Base-by-base conservation (phyloP, 2,797 vertebrate genomes). In the Chaetophractus vellerosus region DNA sequence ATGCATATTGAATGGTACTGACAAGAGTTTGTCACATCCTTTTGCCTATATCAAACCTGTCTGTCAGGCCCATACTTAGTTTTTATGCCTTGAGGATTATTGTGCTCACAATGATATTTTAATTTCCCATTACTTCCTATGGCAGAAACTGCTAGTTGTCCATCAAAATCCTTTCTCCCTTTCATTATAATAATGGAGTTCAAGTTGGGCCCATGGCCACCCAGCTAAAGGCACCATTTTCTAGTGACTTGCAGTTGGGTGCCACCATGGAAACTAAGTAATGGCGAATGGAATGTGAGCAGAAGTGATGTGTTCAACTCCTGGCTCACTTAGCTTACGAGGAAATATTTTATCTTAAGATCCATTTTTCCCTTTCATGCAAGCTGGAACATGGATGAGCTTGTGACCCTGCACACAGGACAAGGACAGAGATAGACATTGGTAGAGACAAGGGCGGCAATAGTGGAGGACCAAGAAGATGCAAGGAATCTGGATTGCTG, bases 1-100 rank as follows among this genome's bases (percentile, higher is more conserved):
- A 81, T 36, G 26, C 41, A 81, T 68, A 91, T 59, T 90, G 26
- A 91, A 36, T 55, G 93, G 16, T 52, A 36, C 48, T 84, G 69
- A 66, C 64, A 84, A 93, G 79, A 10, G 5, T 87, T 48, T 87
- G 38, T 50, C 71, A 41, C n/a, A 57, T 88, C 33, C 64, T 82
- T 82, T 41, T 88, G 38, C 24, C 69, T 76, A 41, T 18, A 36
- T 71, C 63, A 89, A 94, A 90, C 45, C 41, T 79, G 21, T 63
- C 7, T 5, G 18, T 84, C 52, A 64, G 21, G 14, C 33, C 36
- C 84, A 10, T 45, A 64, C 19, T 15, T 4, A 66, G 21, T 80
- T 71, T 80, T 88, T 7, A 26, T 33, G 38, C 7, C 24, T 74
- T 64, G 68, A 69, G 23, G 33, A 72, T 87, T 76, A 88, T 21